phyloP scores from a whole-genome alignment of 2,888 invertebrate species.

The Chorisops tibialis region DNA sequence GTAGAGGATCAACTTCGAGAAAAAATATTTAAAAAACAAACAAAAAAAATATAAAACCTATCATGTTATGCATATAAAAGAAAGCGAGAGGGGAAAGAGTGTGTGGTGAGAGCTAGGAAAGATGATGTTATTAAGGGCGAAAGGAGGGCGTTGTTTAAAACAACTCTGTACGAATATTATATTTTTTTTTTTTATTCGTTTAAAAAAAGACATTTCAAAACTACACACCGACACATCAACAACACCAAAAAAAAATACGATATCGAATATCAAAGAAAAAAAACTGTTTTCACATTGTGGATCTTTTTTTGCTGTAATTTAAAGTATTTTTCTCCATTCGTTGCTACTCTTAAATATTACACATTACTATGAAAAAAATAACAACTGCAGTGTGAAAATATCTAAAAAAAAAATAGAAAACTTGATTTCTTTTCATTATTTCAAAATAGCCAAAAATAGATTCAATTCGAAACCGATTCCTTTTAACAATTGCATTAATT shows the following conservation, averaged over 20 bases:
- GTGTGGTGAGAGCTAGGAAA: conserved; percentile 5
- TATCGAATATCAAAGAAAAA: background rate
- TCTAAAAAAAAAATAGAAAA: too few species aligned
- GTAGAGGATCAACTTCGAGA: conserved; percentile 18
- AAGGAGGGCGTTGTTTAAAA: conserved; percentile 15
- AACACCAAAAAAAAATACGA: background rate
- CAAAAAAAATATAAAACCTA: conserved; percentile 13
- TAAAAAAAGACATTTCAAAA: background rate
- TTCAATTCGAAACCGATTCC: too few species aligned
- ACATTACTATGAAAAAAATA: too few species aligned
- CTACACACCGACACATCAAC: background rate
- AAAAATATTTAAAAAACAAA: conserved; percentile 10
- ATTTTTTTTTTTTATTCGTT: background rate
- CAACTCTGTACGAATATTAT: background rate
- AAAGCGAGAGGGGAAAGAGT: background rate
- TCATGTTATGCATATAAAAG: conserved; percentile 2
- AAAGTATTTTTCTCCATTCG: background rate
- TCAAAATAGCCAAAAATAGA: too few species aligned
- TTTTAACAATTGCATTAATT: too few species aligned
- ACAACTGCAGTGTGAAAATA: too few species aligned
- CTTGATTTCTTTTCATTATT: too few species aligned
- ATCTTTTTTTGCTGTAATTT: conserved; percentile 15
- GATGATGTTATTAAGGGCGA: background rate
- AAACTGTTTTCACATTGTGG: conserved; percentile 10
- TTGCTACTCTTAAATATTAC: too few species aligned